Conservation (phyloP, 2,113 vertebrate species). For the Ondatra zibethicus region DNA sequence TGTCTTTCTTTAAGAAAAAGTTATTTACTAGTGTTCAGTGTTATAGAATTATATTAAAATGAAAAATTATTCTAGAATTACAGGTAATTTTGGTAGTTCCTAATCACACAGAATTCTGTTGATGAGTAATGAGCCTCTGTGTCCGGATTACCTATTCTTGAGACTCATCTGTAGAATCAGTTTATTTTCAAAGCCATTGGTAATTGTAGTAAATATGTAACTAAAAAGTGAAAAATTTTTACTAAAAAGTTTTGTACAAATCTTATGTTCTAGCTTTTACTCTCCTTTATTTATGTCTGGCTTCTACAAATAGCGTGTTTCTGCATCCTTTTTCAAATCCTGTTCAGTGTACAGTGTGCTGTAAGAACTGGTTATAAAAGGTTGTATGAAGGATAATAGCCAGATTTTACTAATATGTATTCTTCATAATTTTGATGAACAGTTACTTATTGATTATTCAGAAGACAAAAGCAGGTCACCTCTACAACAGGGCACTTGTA, state of each 20-base stretch:
- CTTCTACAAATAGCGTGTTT: slow-evolving; percentile 66
- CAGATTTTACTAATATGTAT: slow-evolving; percentile 45
- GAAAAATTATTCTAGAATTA: slow-evolving; percentile 42
- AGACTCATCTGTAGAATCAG: slow-evolving; percentile 56
- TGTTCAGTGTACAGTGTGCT: slow-evolving; percentile 26
- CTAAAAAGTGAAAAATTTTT: slow-evolving; percentile 44
- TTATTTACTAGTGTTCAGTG: slow-evolving; percentile 56
- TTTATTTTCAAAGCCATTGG: slow-evolving; percentile 56
- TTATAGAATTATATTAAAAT: slow-evolving; percentile 52
- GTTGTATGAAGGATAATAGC: slow-evolving; percentile 8
- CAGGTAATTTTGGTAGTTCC: slow-evolving; percentile 58
- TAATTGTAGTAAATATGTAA: slow-evolving; percentile 50
- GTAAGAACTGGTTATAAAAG: slow-evolving; percentile 54
- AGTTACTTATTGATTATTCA: slow-evolving; percentile 54
- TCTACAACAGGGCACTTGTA: not conserved
- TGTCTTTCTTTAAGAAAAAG: slow-evolving; percentile 65
- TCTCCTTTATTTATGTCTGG: slow-evolving; percentile 46
- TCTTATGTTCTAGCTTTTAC: slow-evolving; percentile 51
- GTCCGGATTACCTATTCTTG: slow-evolving; percentile 43
- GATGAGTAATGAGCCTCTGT: slow-evolving; percentile 18
- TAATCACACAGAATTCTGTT: slow-evolving; percentile 53
- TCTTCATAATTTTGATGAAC: slow-evolving; percentile 53
- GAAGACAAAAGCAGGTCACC: slow-evolving; percentile 21
- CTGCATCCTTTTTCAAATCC: slow-evolving; percentile 44
- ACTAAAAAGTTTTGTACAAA: slow-evolving; percentile 34